Conservation (phyloP, 2,888 invertebrate species). For the Dromius quadrimaculatus region DNA sequence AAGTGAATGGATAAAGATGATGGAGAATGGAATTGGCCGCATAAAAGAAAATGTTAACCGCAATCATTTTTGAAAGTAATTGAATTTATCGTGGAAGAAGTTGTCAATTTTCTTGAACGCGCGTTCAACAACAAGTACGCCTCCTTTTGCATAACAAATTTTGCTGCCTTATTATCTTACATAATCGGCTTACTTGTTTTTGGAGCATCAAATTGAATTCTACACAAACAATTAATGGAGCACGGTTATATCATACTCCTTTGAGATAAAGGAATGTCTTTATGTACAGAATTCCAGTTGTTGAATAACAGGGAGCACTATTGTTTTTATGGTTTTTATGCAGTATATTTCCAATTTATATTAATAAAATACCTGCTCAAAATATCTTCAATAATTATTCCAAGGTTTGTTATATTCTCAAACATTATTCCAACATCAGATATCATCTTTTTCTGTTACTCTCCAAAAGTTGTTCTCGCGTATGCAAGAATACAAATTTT, state of each 20-base stretch:
- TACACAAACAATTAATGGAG: conserved; percentile 29
- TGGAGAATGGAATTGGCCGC: not conserved
- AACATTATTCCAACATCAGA: too few species aligned
- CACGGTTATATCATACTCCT: conserved; percentile 17
- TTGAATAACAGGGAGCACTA: too few species aligned
- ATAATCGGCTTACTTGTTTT: conserved; percentile 2
- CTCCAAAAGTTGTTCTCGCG: too few species aligned
- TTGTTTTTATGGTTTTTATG: too few species aligned
- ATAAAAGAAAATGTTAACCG: not conserved
- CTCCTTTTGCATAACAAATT: conserved; percentile 9
- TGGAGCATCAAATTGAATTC: conserved; percentile 26
- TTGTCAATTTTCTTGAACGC: conserved; percentile 7
- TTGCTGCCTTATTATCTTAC: not conserved
- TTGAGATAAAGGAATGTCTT: too few species aligned
- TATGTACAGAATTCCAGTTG: too few species aligned
- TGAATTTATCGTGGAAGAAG: not conserved
- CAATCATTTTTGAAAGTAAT: not conserved
- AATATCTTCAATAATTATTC: too few species aligned
- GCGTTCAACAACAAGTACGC: conserved; percentile 9
- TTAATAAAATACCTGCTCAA: too few species aligned
- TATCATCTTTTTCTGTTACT: too few species aligned
- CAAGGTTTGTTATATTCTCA: too few species aligned
- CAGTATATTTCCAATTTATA: too few species aligned
- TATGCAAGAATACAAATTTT: too few species aligned
- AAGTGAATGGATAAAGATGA: not conserved